Conservation (phyloP, 2,797 vertebrate genomes). For the Denticeps clupeoides region DNA sequence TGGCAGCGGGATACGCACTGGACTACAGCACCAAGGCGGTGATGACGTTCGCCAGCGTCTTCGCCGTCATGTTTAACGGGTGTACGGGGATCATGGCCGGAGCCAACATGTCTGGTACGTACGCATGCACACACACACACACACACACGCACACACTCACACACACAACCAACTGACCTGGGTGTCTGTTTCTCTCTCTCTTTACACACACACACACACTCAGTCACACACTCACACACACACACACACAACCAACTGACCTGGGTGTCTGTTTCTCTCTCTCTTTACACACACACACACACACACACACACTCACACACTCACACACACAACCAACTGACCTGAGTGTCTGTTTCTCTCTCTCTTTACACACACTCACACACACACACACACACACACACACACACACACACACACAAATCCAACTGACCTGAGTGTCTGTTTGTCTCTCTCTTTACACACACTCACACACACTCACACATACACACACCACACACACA, state of each 20-base stretch:
- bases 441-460: neutral
- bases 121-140: slow-evolving; percentile 12
- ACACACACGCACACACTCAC: neutral
- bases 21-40: slow-evolving; percentile 79
- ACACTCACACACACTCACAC: neutral
- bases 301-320: neutral
- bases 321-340: neutral
- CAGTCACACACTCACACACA: slow-evolving; percentile 1
- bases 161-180: neutral
- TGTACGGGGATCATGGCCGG: slow-evolving; percentile 93
- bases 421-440: neutral
- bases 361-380: neutral
- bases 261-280: neutral
- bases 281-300: neutral
- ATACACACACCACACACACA: no score
- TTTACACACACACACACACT: neutral
- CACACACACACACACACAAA: neutral
- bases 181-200: no score
- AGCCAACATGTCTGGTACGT: slow-evolving; percentile 84
- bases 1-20: slow-evolving; percentile 66
- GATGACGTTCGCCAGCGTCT: slow-evolving; percentile 83
- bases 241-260: slow-evolving; percentile 11
- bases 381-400: neutral
- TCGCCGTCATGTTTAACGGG: slow-evolving; percentile 85
- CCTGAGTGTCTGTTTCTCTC: neutral